Percentiles rank a stretch among this genome's conserved stretches.
Evolutionary conservation across 2,888 invertebrate genomes (phyloP).

Genomic region (Ophraella communa): DNA sequence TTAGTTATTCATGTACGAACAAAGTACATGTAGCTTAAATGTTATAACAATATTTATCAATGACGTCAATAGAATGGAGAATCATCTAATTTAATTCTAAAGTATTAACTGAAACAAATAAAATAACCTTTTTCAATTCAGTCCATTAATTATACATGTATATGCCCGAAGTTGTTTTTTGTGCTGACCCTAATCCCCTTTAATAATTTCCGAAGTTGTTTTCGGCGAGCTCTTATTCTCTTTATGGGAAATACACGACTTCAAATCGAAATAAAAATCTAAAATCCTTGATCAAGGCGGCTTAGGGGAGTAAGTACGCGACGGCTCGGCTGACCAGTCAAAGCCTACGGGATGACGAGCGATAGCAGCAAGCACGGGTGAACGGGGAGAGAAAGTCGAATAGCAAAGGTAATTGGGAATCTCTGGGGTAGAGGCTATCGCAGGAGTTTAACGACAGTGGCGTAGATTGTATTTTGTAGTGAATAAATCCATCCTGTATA

Average conservation of each 20-base stretch:
- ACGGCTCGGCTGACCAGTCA: slow-evolving; percentile 45
- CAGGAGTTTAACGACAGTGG: slow-evolving; percentile 36
- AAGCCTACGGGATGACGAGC: slow-evolving; percentile 35
- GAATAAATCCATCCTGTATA: no score
- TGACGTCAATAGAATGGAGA: no score
- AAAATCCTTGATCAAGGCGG: slow-evolving; percentile 49
- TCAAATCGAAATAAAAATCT: slow-evolving; percentile 45
- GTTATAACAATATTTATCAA: no score
- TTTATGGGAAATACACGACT: slow-evolving; percentile 27
- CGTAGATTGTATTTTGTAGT: slow-evolving; percentile 14
- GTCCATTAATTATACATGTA: slow-evolving; percentile 25
- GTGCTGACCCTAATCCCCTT: slow-evolving; percentile 26
- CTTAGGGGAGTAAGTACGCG: slow-evolving; percentile 41
- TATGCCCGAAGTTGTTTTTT: slow-evolving; percentile 23
- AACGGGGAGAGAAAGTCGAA: slow-evolving; percentile 41
- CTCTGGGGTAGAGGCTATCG: slow-evolving; percentile 37
- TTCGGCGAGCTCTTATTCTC: slow-evolving; percentile 21
- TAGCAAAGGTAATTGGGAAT: slow-evolving; percentile 49
- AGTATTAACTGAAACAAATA: no score
- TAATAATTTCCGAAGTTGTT: slow-evolving; percentile 25
- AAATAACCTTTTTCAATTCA: background rate
- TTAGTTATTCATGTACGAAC: no score
- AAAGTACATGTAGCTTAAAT: no score
- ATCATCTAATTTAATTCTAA: no score
- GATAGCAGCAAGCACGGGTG: background rate